Percentiles rank a stretch among this genome's conserved stretches.
phyloP scores from a whole-genome alignment of 2,113 vertebrate genomes.

The Merops nubicus region DNA sequence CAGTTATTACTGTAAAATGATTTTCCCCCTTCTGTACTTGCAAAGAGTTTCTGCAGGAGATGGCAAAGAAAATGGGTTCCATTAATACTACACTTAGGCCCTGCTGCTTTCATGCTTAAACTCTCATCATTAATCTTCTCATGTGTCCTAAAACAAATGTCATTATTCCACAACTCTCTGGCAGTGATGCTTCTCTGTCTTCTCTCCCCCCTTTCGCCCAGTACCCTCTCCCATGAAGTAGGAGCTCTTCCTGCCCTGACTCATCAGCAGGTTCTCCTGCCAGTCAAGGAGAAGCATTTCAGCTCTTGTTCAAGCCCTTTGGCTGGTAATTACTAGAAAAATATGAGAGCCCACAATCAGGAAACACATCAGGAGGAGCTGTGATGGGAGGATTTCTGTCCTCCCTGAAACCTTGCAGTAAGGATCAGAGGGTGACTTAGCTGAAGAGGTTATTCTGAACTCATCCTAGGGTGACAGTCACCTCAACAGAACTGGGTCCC shows the following conservation, averaged over 20 bases:
- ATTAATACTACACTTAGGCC: slow-evolving; percentile 72
- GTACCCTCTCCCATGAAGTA: neutral
- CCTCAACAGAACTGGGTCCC: neutral
- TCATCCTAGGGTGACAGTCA: neutral
- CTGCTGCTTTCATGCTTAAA: slow-evolving; percentile 46
- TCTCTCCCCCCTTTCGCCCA: neutral
- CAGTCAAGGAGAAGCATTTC: neutral
- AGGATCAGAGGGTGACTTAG: neutral
- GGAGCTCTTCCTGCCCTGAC: neutral
- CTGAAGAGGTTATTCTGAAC: neutral
- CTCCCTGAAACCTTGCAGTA: neutral
- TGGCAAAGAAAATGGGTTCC: slow-evolving; percentile 71
- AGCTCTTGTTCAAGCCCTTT: neutral
- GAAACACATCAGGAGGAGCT: neutral
- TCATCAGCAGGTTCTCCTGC: slow-evolving; percentile 18
- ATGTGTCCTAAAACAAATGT: slow-evolving; percentile 60
- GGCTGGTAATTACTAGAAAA: slow-evolving; percentile 5
- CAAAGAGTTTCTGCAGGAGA: slow-evolving; percentile 75
- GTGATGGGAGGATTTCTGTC: neutral
- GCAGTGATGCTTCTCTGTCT: neutral
- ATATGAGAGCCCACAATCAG: neutral
- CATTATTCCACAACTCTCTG: neutral
- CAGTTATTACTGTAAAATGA: slow-evolving; percentile 78
- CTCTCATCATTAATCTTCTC: slow-evolving; percentile 65
- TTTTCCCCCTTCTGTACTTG: slow-evolving; percentile 51